Percentiles rank a stretch among this genome's conserved stretches.
Conservation (phyloP, 2,888 invertebrate genomes). For the Metacarcinus magister region DNA sequence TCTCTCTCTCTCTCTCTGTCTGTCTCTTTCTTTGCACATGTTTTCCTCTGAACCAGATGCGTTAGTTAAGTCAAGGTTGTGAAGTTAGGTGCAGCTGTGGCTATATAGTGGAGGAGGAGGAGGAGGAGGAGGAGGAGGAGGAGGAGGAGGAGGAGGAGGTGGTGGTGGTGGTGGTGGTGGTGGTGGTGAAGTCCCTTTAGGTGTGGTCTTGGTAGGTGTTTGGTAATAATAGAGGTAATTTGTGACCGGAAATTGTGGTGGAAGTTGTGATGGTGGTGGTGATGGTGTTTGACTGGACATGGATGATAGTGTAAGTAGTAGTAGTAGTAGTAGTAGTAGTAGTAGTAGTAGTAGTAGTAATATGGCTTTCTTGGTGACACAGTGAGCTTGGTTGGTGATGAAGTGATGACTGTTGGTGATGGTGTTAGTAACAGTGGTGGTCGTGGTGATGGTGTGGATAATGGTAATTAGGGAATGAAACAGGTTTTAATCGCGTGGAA, state of each 20-base stretch:
- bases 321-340: conserved; percentile 35
- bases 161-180: conserved; percentile 7
- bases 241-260: background rate
- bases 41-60: background rate
- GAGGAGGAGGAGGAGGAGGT: background rate
- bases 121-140: background rate
- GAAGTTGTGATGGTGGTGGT: conserved; percentile 7
- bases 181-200: background rate
- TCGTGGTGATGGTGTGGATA: background rate
- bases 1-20: background rate
- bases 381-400: background rate
- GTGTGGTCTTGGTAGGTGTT: background rate
- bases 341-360: background rate
- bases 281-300: background rate
- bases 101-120: no score
- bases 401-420: background rate
- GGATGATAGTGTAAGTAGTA: background rate
- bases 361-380: background rate
- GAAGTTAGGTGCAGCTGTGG: background rate
- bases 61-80: background rate
- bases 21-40: background rate
- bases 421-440: background rate
- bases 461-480: background rate
- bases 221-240: no score
- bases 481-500: background rate